These are phyloP conservation scores for Eurystomus gularis DNA, from an alignment of 2,113 vertebrate species.

Conservation along the genomic window DNA sequence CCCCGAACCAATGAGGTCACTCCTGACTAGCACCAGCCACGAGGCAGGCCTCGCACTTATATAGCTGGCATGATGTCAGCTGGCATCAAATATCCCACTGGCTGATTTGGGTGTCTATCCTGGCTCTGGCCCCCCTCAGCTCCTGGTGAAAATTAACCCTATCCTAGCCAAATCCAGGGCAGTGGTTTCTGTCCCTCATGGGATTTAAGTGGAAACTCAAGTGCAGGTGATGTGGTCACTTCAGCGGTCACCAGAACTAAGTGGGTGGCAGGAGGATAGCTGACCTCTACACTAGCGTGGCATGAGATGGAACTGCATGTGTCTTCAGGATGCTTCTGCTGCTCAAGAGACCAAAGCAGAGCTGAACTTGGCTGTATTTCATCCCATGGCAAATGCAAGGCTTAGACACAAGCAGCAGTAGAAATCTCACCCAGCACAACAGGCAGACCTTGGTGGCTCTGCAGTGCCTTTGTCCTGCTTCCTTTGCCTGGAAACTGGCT, in stretches of 20 bases:
- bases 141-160: no score
- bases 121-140: no score
- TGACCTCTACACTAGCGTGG: neutral
- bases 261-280: neutral
- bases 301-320: fast-evolving
- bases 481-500: neutral
- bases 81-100: no score
- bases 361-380: neutral
- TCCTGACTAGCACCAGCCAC: no score
- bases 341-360: neutral
- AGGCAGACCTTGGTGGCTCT: neutral
- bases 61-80: no score
- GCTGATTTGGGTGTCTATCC: no score
- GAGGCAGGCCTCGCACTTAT: no score
- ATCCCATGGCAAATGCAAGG: fast-evolving
- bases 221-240: fast-evolving
- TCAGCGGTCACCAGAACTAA: neutral
- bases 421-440: neutral
- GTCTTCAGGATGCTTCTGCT: neutral
- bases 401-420: fast-evolving
- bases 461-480: neutral
- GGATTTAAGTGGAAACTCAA: neutral
- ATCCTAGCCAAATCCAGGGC: no score
- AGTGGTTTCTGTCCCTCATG: neutral
- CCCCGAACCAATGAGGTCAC: no score